A percentile compares a stretch with the other conserved stretches of the same genome.
phyloP scores from a whole-genome alignment of 1,140 invertebrate species.

The Drosophila grimshawi region DNA sequence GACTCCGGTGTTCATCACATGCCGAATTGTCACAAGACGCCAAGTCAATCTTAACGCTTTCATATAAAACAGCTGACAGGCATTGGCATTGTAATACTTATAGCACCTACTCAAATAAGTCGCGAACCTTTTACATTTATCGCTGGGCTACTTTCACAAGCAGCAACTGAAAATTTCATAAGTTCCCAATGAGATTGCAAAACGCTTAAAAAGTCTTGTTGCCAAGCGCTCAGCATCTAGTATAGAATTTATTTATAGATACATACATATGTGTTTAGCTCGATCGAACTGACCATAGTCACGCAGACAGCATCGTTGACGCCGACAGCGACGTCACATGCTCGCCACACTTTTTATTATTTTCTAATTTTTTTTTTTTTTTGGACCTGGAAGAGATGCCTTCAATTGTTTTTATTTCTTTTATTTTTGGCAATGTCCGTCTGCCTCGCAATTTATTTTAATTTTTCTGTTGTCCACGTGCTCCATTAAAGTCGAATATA shows the following conservation, averaged over 20 bases:
- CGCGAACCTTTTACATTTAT: background rate
- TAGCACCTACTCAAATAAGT: slow-evolving; percentile 21
- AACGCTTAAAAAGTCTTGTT: slow-evolving; percentile 50
- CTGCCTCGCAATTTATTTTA: slow-evolving; percentile 60
- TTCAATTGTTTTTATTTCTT: slow-evolving; percentile 14
- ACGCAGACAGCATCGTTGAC: slow-evolving; percentile 31
- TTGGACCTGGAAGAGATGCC: slow-evolving; percentile 41
- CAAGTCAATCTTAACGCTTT: slow-evolving; percentile 8
- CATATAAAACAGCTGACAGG: slow-evolving; percentile 14
- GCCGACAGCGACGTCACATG: slow-evolving; percentile 39
- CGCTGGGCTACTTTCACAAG: slow-evolving; percentile 27
- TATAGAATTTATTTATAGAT: slow-evolving; percentile 29
- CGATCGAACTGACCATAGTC: slow-evolving; percentile 71
- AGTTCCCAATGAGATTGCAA: slow-evolving; percentile 10
- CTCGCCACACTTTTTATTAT: slow-evolving; percentile 2
- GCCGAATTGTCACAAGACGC: slow-evolving; percentile 2
- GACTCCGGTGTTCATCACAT: too few relatives aligned
- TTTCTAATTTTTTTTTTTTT: slow-evolving; percentile 8
- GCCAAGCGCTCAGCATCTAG: slow-evolving; percentile 40
- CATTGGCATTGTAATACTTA: slow-evolving; percentile 12
- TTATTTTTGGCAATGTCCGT: slow-evolving; percentile 50
- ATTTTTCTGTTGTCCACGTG: slow-evolving; percentile 70
- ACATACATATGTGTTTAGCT: slow-evolving; percentile 3
- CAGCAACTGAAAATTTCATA: slow-evolving; percentile 19
- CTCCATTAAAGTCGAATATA: slow-evolving; percentile 2